Percentiles rank a stretch among this genome's conserved stretches.
Conservation (phyloP, 37 sponge, comb jelly and placozoan genomes). For the Aplysina aerophoba region DNA sequence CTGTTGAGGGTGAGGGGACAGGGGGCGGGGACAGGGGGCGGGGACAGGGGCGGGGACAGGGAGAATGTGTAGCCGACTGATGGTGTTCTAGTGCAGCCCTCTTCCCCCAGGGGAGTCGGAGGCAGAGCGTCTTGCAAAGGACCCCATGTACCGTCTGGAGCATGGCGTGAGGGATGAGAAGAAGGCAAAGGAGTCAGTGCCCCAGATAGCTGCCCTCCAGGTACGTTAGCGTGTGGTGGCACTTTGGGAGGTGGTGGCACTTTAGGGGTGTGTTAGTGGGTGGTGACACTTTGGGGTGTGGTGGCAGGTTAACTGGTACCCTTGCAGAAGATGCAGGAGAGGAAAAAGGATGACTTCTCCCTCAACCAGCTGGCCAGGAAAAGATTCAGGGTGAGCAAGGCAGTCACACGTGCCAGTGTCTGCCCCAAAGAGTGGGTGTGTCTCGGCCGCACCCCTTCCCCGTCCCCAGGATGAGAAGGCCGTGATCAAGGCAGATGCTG, state of each 20-base stretch:
- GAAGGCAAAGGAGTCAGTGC: conserved; percentile 82
- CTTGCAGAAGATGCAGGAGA: conserved; percentile 73
- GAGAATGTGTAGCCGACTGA: background rate
- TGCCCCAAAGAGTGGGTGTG: background rate
- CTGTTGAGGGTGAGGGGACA: conserved; percentile 36
- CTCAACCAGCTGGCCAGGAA: conserved; percentile 84
- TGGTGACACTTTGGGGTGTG: background rate
- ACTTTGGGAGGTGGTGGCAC: background rate
- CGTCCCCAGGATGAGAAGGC: conserved; percentile 65
- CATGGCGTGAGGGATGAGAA: conserved; percentile 84
- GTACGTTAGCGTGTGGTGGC: conserved; percentile 44
- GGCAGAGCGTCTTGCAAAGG: conserved; percentile 67
- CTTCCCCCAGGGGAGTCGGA: conserved; percentile 47
- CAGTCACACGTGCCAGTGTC: background rate
- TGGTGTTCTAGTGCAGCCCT: no score
- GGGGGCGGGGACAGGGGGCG: no score
- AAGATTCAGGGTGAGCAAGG: conserved; percentile 74
- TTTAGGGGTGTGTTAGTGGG: background rate
- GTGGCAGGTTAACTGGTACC: background rate
- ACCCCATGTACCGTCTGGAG: conserved; percentile 97
- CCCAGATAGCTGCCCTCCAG: conserved; percentile 72
- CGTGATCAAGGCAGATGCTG: conserved; percentile 41
- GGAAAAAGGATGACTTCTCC: conserved; percentile 80
- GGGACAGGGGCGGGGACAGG: no score
- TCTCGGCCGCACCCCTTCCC: background rate